Conservation (phyloP, 2,113 vertebrate species). For the Irena cyanogastra region DNA sequence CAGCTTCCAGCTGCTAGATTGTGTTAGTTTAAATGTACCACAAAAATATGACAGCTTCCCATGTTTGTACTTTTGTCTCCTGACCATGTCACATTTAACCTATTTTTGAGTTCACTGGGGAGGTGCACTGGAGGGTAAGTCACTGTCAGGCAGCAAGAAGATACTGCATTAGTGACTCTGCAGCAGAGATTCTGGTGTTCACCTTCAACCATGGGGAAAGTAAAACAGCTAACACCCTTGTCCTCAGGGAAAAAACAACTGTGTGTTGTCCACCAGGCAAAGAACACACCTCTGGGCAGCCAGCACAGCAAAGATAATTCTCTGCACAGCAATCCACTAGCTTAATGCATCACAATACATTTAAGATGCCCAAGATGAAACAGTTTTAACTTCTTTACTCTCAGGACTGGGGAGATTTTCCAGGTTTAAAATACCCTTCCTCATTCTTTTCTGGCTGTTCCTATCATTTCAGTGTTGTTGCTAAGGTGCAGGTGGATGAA, state of each 20-base stretch:
- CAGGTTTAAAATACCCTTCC: background rate
- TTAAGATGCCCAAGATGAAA: background rate
- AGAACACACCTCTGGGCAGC: background rate
- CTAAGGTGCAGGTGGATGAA: background rate
- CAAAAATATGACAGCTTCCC: background rate
- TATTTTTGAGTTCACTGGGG: background rate
- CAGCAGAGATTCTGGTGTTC: background rate
- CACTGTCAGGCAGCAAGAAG: background rate
- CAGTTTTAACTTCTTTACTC: background rate
- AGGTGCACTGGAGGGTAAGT: fast-evolving
- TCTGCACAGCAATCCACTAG: background rate
- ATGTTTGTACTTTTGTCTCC: background rate
- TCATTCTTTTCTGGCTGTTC: background rate
- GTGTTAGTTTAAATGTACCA: background rate
- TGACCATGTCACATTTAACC: background rate
- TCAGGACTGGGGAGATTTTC: background rate
- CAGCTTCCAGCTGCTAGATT: background rate
- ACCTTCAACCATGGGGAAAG: background rate
- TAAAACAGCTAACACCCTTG: background rate
- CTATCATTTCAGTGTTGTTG: background rate
- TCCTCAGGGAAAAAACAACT: background rate
- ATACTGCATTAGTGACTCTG: background rate
- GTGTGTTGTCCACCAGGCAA: background rate
- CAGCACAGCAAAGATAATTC: background rate
- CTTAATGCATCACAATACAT: background rate